Percentiles rank a stretch among this genome's conserved stretches.
These are phyloP conservation scores for Lanius collurio DNA, from an alignment of 2,113 vertebrate species.

Conservation along the genomic window DNA sequence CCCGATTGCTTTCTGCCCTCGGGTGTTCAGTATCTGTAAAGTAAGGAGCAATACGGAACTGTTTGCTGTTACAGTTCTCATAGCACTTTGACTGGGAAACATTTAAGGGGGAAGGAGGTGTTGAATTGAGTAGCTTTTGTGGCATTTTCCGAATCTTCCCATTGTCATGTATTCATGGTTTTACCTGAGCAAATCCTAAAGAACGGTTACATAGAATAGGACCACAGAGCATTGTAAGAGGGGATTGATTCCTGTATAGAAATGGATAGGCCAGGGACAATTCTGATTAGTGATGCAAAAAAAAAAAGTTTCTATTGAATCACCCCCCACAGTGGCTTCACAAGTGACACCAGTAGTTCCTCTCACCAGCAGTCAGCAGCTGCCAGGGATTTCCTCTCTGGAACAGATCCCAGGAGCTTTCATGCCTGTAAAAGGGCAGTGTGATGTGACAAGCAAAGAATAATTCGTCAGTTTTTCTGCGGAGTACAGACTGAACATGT, in stretches of 20 bases:
- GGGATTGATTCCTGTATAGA: neutral
- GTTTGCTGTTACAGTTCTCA: neutral
- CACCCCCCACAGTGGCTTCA: neutral
- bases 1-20: neutral
- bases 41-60: neutral
- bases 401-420: neutral
- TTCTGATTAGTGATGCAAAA: neutral
- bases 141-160: neutral
- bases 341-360: neutral
- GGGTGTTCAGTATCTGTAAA: neutral
- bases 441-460: neutral
- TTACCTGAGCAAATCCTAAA: neutral
- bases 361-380: neutral
- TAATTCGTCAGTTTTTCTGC: neutral
- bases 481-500: neutral
- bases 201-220: neutral
- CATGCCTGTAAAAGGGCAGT: neutral
- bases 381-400: constrained; percentile 2
- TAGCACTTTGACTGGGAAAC: neutral
- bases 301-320: neutral
- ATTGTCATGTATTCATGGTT: neutral
- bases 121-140: neutral
- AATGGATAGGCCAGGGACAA: neutral
- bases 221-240: neutral
- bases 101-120: neutral